Evolutionary conservation across 2,797 vertebrate genomes (phyloP).

Genomic region (Chlorospingus semifuscus): DNA sequence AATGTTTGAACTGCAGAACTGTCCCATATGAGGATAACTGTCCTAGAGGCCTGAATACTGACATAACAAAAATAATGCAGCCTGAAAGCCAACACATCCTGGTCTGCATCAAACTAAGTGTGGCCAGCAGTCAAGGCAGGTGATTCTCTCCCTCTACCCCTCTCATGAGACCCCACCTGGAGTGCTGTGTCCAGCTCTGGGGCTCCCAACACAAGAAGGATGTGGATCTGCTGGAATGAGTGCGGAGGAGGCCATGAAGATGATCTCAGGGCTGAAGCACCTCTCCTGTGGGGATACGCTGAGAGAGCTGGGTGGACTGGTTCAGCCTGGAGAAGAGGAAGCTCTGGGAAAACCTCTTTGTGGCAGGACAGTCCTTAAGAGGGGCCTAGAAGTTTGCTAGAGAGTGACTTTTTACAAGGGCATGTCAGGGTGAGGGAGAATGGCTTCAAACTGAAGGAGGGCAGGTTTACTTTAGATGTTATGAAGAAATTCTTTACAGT

Average conservation of each 20-base stretch:
- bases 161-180: too few species aligned
- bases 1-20: neutral
- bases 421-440: too few species aligned
- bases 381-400: too few species aligned
- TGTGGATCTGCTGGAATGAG: fast-evolving
- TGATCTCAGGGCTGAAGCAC: neutral
- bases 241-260: neutral
- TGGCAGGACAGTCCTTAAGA: neutral
- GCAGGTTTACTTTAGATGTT: neutral
- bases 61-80: neutral
- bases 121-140: neutral
- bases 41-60: neutral
- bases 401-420: neutral
- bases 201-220: neutral
- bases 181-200: neutral
- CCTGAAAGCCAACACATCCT: neutral
- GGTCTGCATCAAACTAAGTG: neutral
- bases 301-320: neutral
- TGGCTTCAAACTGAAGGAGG: neutral
- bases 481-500: neutral
- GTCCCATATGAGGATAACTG: neutral
- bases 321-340: neutral
- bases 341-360: neutral
- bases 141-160: neutral
- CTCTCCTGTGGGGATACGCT: neutral